phyloP scores from a whole-genome alignment of 30 jellyfish, hydroid and myxozoan genomes.

The Aurelia coerulea region DNA sequence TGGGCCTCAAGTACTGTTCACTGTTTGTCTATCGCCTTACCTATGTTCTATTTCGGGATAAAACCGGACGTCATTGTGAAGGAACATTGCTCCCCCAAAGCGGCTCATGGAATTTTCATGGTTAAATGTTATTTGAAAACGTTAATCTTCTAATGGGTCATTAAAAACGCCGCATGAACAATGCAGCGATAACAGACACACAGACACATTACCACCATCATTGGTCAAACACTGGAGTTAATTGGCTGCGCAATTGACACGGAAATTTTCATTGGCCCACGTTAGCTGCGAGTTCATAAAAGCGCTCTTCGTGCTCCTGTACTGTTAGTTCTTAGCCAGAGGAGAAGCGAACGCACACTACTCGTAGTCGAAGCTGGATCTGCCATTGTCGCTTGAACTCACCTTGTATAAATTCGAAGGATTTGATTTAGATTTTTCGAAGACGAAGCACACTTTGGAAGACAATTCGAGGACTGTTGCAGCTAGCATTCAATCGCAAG shows the following conservation, averaged over 20 bases:
- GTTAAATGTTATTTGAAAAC: slow-evolving; percentile 62
- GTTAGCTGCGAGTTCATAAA: slow-evolving; percentile 32
- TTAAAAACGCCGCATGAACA: slow-evolving; percentile 83
- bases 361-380: too few species aligned
- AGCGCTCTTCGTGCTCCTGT: slow-evolving; percentile 15
- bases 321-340: slow-evolving; percentile 16
- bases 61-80: too few species aligned
- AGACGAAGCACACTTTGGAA: too few species aligned
- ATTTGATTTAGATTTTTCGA: too few species aligned
- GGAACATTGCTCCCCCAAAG: neutral
- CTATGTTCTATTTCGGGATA: too few species aligned
- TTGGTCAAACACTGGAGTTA: slow-evolving; percentile 64
- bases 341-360: neutral
- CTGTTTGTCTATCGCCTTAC: too few species aligned
- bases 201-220: slow-evolving; percentile 67
- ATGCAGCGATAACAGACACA: slow-evolving; percentile 59
- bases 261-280: slow-evolving; percentile 36
- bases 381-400: too few species aligned
- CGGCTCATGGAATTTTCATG: slow-evolving; percentile 41
- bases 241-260: slow-evolving; percentile 93
- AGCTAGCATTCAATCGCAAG: too few species aligned
- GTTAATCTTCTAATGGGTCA: slow-evolving; percentile 82
- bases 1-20: too few species aligned
- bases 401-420: too few species aligned
- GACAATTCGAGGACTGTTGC: too few species aligned